Percentiles rank a stretch among this genome's conserved stretches.
These are phyloP conservation scores for Clarias platycephalus DNA, from an alignment of 2,797 vertebrate species.

Conservation along the genomic window DNA sequence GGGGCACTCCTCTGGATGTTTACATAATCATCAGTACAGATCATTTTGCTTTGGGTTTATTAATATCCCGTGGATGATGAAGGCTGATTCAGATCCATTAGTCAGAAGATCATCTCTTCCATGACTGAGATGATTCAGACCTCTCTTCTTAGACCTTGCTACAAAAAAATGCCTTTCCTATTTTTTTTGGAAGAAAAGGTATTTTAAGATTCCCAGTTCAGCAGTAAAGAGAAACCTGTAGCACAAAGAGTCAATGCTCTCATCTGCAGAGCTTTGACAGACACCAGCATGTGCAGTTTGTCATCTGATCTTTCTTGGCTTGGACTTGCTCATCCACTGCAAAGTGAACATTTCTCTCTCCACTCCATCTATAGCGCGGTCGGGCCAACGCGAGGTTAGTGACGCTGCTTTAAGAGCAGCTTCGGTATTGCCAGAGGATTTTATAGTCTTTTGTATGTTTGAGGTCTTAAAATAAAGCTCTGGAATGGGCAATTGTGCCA, in stretches of 20 bases:
- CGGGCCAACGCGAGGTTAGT: slow-evolving; percentile 25
- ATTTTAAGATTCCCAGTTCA: slow-evolving; percentile 55
- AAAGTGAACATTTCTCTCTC: slow-evolving; percentile 63
- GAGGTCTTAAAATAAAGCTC: slow-evolving; percentile 40
- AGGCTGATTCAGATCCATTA: slow-evolving; percentile 3
- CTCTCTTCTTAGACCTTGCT: background rate
- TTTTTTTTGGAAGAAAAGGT: slow-evolving; percentile 47
- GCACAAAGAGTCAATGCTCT: slow-evolving; percentile 74
- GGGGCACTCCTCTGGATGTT: background rate
- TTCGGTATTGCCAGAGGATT: slow-evolving; percentile 24
- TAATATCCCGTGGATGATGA: slow-evolving; percentile 8
- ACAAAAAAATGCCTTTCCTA: background rate
- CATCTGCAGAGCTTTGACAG: slow-evolving; percentile 87
- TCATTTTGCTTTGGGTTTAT: slow-evolving; percentile 14
- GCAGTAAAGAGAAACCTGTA: slow-evolving; percentile 60
- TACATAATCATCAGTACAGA: background rate
- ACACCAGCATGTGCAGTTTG: slow-evolving; percentile 90
- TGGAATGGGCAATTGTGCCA: background rate
- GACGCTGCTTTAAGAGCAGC: slow-evolving; percentile 28
- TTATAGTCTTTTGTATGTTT: slow-evolving; percentile 42
- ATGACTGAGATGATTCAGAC: background rate
- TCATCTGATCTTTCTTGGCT: slow-evolving; percentile 83
- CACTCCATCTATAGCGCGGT: slow-evolving; percentile 38
- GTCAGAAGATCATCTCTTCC: background rate
- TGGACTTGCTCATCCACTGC: slow-evolving; percentile 74